Percentiles rank a stretch among this genome's conserved stretches.
Evolutionary conservation across 1,140 invertebrate species (phyloP).

Genomic region (Drosophila varians): DNA sequence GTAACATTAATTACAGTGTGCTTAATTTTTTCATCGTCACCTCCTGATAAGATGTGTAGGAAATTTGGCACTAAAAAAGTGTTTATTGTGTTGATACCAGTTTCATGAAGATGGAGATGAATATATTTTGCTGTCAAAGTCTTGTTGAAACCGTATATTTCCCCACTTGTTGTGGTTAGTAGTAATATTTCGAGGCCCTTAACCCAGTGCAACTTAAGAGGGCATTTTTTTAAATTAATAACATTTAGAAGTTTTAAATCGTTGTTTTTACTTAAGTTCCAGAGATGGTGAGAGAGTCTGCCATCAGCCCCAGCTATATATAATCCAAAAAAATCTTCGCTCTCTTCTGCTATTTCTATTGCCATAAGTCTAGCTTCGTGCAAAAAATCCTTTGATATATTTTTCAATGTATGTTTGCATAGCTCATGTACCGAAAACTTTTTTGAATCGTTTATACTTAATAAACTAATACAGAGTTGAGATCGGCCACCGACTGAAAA

Average conservation of each 20-base stretch:
- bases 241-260: constrained; percentile 2
- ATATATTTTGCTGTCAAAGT: constrained; percentile 25
- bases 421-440: constrained; percentile 41
- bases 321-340: constrained; percentile 14
- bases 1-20: constrained; percentile 39
- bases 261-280: constrained; percentile 18
- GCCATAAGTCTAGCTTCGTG: constrained; percentile 74
- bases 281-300: constrained; percentile 47
- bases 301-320: constrained; percentile 70
- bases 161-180: constrained; percentile 65
- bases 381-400: constrained; percentile 1
- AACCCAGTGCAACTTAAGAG: constrained; percentile 48
- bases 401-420: constrained; percentile 47
- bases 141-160: constrained; percentile 53
- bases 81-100: constrained; percentile 71
- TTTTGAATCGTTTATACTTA: constrained; percentile 20
- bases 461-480: constrained; percentile 66
- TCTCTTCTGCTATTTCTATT: constrained; percentile 29
- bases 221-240: constrained; percentile 54
- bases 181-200: constrained; percentile 24
- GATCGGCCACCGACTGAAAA: constrained; percentile 76
- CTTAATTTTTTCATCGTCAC: constrained; percentile 72
- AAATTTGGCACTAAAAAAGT: constrained; percentile 9
- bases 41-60: constrained; percentile 69
- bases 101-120: constrained; percentile 51